These are phyloP conservation scores for Cataglyphis altisquamis DNA, from an alignment of 2,888 invertebrate species.

Conservation along the genomic window DNA sequence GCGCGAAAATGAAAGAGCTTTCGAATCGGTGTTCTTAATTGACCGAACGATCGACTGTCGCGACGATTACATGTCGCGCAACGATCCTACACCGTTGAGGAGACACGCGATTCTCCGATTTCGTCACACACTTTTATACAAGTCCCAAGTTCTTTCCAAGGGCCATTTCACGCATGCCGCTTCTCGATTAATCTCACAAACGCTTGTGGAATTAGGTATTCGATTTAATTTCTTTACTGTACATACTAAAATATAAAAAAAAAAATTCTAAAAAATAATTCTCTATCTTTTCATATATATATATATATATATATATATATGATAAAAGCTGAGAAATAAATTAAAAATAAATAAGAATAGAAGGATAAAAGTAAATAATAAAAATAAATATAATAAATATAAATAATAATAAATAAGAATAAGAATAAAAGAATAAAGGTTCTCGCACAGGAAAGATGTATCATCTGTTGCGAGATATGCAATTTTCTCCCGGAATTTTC, in stretches of 20 bases:
- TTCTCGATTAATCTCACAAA: background rate
- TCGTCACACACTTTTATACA: background rate
- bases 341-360: background rate
- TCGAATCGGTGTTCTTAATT: slow-evolving; percentile 71
- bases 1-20: slow-evolving; percentile 72
- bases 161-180: background rate
- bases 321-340: background rate
- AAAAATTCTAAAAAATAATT: background rate
- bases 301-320: background rate
- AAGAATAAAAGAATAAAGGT: background rate
- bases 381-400: background rate
- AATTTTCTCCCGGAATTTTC: background rate
- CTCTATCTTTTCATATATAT: background rate
- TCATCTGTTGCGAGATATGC: background rate
- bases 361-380: background rate
- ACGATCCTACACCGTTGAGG: background rate
- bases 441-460: background rate
- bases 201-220: too few relatives aligned
- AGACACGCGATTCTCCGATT: slow-evolving; percentile 4
- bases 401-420: background rate
- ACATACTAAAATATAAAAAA: background rate
- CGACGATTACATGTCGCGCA: slow-evolving; percentile 51
- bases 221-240: background rate
- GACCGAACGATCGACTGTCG: slow-evolving; percentile 62
- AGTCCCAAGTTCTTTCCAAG: background rate